Evolutionary conservation across 2,113 vertebrate genomes (phyloP).

Genomic region (Otolemur garnettii): DNA sequence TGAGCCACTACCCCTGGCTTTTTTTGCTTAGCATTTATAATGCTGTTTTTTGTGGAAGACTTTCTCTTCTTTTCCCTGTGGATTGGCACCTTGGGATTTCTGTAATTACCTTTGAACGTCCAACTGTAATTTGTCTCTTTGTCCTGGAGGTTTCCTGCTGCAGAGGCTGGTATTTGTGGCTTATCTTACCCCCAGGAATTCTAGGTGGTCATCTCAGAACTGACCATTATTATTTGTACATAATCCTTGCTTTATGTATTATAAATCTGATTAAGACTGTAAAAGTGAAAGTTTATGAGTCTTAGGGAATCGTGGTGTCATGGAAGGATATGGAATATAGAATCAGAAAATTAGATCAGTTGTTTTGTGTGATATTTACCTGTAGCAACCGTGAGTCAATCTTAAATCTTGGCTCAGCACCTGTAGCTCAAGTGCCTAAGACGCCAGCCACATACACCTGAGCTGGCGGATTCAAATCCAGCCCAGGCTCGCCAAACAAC

Average conservation of each 20-base stretch:
- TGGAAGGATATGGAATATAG: neutral
- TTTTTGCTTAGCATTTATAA: conserved; percentile 43
- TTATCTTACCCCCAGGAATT: neutral
- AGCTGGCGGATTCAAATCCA: too few species aligned
- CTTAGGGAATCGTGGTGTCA: neutral
- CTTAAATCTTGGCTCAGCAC: neutral
- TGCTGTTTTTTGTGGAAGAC: conserved; percentile 15
- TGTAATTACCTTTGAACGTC: neutral
- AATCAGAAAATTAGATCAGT: conserved; percentile 28
- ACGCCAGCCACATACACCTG: too few species aligned
- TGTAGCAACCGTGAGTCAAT: neutral
- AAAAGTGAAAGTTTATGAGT: conserved; percentile 44
- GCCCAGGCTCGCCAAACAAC: too few species aligned
- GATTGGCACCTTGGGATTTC: neutral
- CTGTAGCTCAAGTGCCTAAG: too few species aligned
- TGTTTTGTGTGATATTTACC: conserved; percentile 2
- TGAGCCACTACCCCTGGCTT: too few species aligned
- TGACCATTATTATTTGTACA: neutral
- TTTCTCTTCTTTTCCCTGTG: neutral
- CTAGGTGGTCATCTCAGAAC: neutral
- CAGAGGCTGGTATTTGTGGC: neutral
- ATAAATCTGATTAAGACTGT: conserved; percentile 14
- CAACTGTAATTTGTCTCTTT: neutral
- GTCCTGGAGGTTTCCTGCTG: neutral
- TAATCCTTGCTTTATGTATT: conserved; percentile 5